Evolutionary conservation across 2,797 vertebrate genomes (phyloP), one percentile per base, ranked within the genome.

Genomic region (Aplochiton taeniatus): DNA sequence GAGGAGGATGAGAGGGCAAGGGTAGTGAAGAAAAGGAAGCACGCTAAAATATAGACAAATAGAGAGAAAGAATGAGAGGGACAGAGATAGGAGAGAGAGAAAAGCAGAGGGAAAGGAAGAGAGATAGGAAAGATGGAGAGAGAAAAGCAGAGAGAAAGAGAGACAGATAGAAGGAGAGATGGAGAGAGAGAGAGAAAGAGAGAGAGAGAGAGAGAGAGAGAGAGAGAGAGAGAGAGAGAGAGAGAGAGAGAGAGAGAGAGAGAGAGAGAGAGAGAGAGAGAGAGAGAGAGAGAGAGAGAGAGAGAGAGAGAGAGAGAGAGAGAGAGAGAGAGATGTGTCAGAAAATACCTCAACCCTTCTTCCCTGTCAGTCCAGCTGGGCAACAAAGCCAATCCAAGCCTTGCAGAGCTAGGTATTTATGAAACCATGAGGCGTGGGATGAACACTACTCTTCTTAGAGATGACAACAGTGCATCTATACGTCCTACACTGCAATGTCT

Each of bases 171-270:
- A n/a, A n/a, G n/a, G n/a, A n/a, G n/a, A n/a, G n/a, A n/a, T n/a
- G n/a, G 57, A 31, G 31, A 43, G 14, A 12, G 11, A 14, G 10
- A 42, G 51, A 16, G 9, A 18, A 5, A 11, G 9, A 65, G 20
- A 61, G 42, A 55, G 14, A 68, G 43, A 46, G 12, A 47, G n/a
- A n/a, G n/a, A n/a, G n/a, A n/a, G n/a, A n/a, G 41, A 65, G 13
- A 61, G 42, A 58, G 59, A 18, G 11, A 54, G 11, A 18, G 54
- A 55, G 52, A 53, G 46, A 61, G 62, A 55, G 7, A 16, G 43
- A 64, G 12, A 49, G 59, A 61, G 14, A 43, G 49, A 12, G 45
- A 61, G 48, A 31, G 12, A 17, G 49, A 18, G 41, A 18, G 49
- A 45, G 31, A 1, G 61, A 19, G 41, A 44, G 43, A 18, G 45